Evolutionary conservation across 1,140 invertebrate genomes (phyloP).

Genomic region (Heliothis subflexa): DNA sequence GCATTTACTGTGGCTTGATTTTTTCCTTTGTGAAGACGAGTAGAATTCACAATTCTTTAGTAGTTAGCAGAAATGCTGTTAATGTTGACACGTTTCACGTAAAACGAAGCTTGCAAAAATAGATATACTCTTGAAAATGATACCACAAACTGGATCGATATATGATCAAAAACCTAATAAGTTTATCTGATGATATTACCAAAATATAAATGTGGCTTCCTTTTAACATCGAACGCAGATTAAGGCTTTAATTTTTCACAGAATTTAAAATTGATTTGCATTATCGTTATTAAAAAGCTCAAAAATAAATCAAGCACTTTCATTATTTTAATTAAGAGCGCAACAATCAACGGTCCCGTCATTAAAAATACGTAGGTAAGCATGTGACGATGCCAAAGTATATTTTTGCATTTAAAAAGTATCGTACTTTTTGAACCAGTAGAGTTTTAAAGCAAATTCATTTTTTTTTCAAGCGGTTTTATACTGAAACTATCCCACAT

Average conservation of each 20-base stretch:
- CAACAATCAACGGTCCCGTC: background rate
- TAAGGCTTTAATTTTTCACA: background rate
- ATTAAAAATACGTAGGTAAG: background rate
- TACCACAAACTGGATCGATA: no score
- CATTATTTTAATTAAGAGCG: conserved; percentile 12
- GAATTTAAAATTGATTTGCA: background rate
- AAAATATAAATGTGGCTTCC: no score
- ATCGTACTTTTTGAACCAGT: background rate
- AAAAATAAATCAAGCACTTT: conserved; percentile 1
- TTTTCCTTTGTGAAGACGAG: background rate
- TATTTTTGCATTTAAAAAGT: background rate
- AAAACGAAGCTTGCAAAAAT: no score
- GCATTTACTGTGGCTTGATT: background rate
- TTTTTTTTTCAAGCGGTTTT: no score
- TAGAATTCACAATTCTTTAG: background rate
- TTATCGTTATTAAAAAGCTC: conserved; percentile 12
- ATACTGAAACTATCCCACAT: no score
- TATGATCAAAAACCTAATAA: no score
- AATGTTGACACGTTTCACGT: no score
- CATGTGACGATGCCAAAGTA: background rate
- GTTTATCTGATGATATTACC: no score
- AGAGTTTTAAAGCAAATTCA: background rate
- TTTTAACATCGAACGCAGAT: no score
- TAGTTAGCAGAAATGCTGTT: background rate
- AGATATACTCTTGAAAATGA: no score